Evolutionary conservation across 2,888 invertebrate genomes (phyloP).

Genomic region (Axea sp.): DNA sequence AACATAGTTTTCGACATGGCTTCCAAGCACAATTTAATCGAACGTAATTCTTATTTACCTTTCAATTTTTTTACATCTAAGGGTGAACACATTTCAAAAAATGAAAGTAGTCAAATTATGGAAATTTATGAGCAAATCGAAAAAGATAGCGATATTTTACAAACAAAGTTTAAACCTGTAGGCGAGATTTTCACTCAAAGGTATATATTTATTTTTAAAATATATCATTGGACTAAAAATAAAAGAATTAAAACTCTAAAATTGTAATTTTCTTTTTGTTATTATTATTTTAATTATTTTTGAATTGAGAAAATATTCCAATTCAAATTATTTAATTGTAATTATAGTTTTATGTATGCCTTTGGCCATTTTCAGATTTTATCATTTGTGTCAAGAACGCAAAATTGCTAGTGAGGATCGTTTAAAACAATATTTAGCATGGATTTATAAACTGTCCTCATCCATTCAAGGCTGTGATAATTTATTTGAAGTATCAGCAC

Average conservation of each 20-base stretch:
- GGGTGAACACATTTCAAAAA: slow-evolving; percentile 75
- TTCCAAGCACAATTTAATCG: slow-evolving; percentile 76
- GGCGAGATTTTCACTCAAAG: slow-evolving; percentile 76
- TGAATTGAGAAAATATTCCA: too few relatives aligned
- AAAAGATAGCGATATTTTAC: slow-evolving; percentile 71
- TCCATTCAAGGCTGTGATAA: slow-evolving; percentile 83
- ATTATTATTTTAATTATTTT: too few relatives aligned
- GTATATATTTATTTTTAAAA: too few relatives aligned
- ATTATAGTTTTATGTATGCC: too few relatives aligned
- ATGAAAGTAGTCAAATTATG: slow-evolving; percentile 73
- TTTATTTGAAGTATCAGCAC: slow-evolving; percentile 85
- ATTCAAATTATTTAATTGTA: too few relatives aligned
- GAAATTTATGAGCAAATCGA: slow-evolving; percentile 76
- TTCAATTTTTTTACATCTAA: slow-evolving; percentile 70
- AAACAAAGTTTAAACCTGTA: slow-evolving; percentile 69
- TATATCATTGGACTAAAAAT: too few relatives aligned
- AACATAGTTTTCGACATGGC: slow-evolving; percentile 83
- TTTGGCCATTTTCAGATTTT: slow-evolving; percentile 69
- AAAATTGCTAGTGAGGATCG: slow-evolving; percentile 64
- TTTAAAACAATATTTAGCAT: slow-evolving; percentile 82
- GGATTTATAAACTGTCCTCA: slow-evolving; percentile 81
- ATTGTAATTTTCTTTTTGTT: too few relatives aligned
- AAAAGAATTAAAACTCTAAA: too few relatives aligned
- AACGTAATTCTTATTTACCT: slow-evolving; percentile 52
- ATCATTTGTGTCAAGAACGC: slow-evolving; percentile 64